Evolutionary conservation across 2,888 invertebrate species (phyloP).

Genomic region (Tuberolachnus salignus): DNA sequence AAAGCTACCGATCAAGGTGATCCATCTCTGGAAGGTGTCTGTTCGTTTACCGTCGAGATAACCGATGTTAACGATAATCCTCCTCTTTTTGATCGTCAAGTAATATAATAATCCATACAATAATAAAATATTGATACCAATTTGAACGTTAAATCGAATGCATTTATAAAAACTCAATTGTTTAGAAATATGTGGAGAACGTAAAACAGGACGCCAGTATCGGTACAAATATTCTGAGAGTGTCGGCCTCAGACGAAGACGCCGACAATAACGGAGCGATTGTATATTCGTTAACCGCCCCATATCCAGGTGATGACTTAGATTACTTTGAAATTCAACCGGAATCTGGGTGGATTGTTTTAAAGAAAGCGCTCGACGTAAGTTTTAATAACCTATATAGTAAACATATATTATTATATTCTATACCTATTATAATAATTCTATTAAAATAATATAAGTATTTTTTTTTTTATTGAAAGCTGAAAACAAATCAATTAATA

Average conservation of each 20-base stretch:
- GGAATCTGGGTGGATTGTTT: constrained; percentile 95
- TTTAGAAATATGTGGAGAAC: constrained; percentile 94
- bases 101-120: constrained; percentile 63
- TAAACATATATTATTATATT: background rate
- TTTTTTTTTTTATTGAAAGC: background rate
- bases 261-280: constrained; percentile 96
- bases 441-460: background rate
- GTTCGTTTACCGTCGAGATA: constrained; percentile 97
- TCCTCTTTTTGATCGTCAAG: constrained; percentile 92
- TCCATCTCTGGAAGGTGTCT: constrained; percentile 95
- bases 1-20: constrained; percentile 99
- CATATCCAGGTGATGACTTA: constrained; percentile 84
- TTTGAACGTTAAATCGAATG: too few relatives aligned
- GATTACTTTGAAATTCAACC: constrained; percentile 97
- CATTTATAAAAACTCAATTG: constrained; percentile 59
- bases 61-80: constrained; percentile 98
- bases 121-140: background rate
- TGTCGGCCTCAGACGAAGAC: constrained; percentile 96
- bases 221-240: constrained; percentile 90
- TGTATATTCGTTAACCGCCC: constrained; percentile 87
- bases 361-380: constrained; percentile 95
- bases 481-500: constrained; percentile 3
- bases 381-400: constrained; percentile 67
- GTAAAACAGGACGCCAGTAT: constrained; percentile 96
- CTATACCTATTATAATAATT: background rate